Evolutionary conservation across 2,888 invertebrate genomes (phyloP).

Genomic region (Hipparchia semele): DNA sequence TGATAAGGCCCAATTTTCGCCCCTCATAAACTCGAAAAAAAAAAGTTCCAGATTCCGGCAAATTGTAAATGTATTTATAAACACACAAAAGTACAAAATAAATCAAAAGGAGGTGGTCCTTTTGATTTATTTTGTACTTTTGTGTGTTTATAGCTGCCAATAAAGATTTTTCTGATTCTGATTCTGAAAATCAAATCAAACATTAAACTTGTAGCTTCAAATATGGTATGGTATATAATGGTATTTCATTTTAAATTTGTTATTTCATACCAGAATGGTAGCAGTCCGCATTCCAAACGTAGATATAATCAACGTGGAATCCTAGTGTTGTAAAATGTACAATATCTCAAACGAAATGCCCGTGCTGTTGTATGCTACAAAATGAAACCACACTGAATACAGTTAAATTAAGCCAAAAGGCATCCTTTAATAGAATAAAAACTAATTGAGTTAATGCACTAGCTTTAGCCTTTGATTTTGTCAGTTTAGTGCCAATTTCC

Average conservation of each 20-base stretch:
- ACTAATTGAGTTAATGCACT: not conserved
- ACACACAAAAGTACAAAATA: too few species aligned
- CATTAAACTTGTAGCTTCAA: not conserved
- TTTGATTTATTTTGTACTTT: too few species aligned
- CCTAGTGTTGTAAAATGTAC: slow-evolving; percentile 53
- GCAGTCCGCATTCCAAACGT: slow-evolving; percentile 34
- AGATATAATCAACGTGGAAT: slow-evolving; percentile 47
- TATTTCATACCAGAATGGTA: slow-evolving; percentile 27
- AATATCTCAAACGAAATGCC: slow-evolving; percentile 54
- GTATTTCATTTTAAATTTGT: slow-evolving; percentile 16
- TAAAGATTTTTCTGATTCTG: too few species aligned
- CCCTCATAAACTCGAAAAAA: too few species aligned
- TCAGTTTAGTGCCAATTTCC: too few species aligned
- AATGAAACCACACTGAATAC: slow-evolving; percentile 18
- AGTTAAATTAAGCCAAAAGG: slow-evolving; percentile 31
- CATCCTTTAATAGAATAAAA: slow-evolving; percentile 12
- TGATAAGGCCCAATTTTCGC: too few species aligned
- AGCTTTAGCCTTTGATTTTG: too few species aligned
- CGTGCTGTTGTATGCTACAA: slow-evolving; percentile 2
- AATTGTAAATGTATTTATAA: too few species aligned
- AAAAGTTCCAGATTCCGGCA: too few species aligned
- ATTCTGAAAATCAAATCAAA: not conserved
- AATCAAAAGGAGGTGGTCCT: too few species aligned
- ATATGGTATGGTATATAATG: not conserved
- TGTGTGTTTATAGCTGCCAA: too few species aligned